Evolutionary conservation across 2,888 invertebrate species (phyloP).

Genomic region (Leucophenga maculata): DNA sequence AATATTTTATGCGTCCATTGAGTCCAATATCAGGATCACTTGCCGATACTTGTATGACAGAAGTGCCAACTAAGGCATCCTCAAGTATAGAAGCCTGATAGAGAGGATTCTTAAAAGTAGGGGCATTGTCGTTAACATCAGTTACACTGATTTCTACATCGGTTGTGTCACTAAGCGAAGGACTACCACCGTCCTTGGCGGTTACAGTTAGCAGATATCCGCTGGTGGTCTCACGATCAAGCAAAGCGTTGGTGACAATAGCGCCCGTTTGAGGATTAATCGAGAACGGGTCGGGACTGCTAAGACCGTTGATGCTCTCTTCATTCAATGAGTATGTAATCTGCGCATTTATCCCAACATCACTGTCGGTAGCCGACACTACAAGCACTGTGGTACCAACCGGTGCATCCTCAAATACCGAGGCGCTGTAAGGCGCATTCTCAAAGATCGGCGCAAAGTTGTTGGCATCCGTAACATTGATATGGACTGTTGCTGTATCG

Average conservation of each 20-base stretch:
- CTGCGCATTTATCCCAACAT: slow-evolving; percentile 95
- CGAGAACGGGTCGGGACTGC: slow-evolving; percentile 81
- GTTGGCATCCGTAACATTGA: slow-evolving; percentile 95
- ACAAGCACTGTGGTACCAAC: slow-evolving; percentile 93
- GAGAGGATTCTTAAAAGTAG: slow-evolving; percentile 85
- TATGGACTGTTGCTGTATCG: slow-evolving; percentile 90
- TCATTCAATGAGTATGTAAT: slow-evolving; percentile 85
- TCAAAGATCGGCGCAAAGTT: slow-evolving; percentile 94
- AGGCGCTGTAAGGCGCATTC: slow-evolving; percentile 91
- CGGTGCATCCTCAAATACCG: slow-evolving; percentile 93
- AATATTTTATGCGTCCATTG: slow-evolving; percentile 89
- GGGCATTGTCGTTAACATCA: slow-evolving; percentile 97
- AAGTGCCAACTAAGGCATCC: slow-evolving; percentile 87
- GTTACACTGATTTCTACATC: slow-evolving; percentile 95
- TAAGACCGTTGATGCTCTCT: slow-evolving; percentile 75
- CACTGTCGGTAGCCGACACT: slow-evolving; percentile 93
- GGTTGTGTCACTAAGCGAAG: slow-evolving; percentile 92
- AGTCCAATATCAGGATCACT: slow-evolving; percentile 88
- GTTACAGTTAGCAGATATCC: slow-evolving; percentile 92
- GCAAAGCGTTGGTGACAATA: slow-evolving; percentile 85
- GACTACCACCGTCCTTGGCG: slow-evolving; percentile 93
- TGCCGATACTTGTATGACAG: slow-evolving; percentile 84
- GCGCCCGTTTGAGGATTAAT: slow-evolving; percentile 96
- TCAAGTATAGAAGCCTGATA: slow-evolving; percentile 89
- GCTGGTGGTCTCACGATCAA: slow-evolving; percentile 88